Base-by-base conservation (phyloP, 2,888 invertebrate species). In the Drosophila prolongata region DNA sequence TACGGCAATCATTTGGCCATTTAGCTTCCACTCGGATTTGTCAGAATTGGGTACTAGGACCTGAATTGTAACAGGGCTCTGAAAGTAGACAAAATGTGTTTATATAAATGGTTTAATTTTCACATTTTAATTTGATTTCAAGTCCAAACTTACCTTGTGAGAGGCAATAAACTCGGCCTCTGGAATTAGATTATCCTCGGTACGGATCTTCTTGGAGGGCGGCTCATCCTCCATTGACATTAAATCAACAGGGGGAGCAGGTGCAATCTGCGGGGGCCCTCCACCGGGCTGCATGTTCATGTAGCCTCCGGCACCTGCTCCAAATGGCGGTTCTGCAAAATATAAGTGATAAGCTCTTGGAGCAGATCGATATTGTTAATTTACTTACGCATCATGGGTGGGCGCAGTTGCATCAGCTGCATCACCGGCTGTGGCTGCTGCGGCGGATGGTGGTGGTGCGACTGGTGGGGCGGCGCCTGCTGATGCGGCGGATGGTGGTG, bases 11-110 rank as follows among this genome's bases (percentile, higher is more conserved):
- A 95, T 94, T 92, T 99, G 98, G 0, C 99, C 99, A 91, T 96
- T 97, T 72, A 99, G 94, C 74, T 97, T 97, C 98, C 98, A 98
- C 94, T 99, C 99, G 0, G 96, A 93, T 89, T 98, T 98, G 88
- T 99, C 98, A 0, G 95, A 94, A 80, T 94, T 93, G 10, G 99
- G 99, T 30, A 98, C 94, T 64, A 95, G 94, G 68, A 99, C 96
- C 87, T 95, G 95, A 80, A 98, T 94, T 37, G 95, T 95, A 13
- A 97, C 95, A n/a, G 96, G 95, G 79, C 95, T 95, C 95, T 96
- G 91, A 44, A 54, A 8, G 30, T 9, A 19, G 4, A 34, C 0
- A 8, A 19, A 10, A 13, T 1, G 3, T 11, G 13, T n/a, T 16
- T 35, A 10, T 14, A 14, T 11, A 10, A 1, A 2, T 14, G 1